A percentile compares a stretch with the other conserved stretches of the same genome.
phyloP scores from a whole-genome alignment of 2,888 invertebrate species.

The Tetrapedia diversipes region DNA sequence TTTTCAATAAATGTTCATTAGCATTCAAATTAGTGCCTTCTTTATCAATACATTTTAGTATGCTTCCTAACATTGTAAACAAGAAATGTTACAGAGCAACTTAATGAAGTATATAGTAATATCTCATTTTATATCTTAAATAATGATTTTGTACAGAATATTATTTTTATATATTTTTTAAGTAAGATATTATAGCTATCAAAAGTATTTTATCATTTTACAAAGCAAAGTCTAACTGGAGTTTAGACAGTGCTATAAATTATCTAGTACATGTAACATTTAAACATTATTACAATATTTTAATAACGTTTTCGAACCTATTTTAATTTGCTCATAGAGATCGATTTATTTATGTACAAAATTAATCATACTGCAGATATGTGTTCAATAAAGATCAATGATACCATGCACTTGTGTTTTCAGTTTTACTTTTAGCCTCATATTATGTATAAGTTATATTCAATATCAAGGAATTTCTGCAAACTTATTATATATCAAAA shows the following conservation, averaged over 20 bases:
- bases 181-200: slow-evolving; percentile 30
- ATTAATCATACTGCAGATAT: slow-evolving; percentile 31
- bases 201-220: slow-evolving; percentile 34
- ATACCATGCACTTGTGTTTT: slow-evolving; percentile 57
- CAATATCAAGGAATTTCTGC: slow-evolving; percentile 60
- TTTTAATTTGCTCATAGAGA: slow-evolving; percentile 10
- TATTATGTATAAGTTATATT: slow-evolving; percentile 48
- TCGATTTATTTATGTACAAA: slow-evolving; percentile 46
- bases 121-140: slow-evolving; percentile 5
- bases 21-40: slow-evolving; percentile 13
- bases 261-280: slow-evolving; percentile 36
- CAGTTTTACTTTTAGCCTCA: slow-evolving; percentile 40
- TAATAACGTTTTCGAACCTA: too few species aligned
- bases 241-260: slow-evolving; percentile 75
- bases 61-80: slow-evolving; percentile 7
- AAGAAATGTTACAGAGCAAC: slow-evolving; percentile 1
- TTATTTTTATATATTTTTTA: slow-evolving; percentile 16
- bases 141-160: slow-evolving; percentile 15
- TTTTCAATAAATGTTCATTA: not conserved
- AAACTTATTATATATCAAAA: slow-evolving; percentile 11
- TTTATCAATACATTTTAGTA: slow-evolving; percentile 12
- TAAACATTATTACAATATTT: slow-evolving; percentile 30
- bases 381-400: slow-evolving; percentile 45
- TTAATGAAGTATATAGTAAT: slow-evolving; percentile 10
- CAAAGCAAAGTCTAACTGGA: slow-evolving; percentile 76